Percentiles rank a stretch among this genome's conserved stretches.
phyloP scores from a whole-genome alignment of 2,888 invertebrate genomes.

The Orthosia incerta region DNA sequence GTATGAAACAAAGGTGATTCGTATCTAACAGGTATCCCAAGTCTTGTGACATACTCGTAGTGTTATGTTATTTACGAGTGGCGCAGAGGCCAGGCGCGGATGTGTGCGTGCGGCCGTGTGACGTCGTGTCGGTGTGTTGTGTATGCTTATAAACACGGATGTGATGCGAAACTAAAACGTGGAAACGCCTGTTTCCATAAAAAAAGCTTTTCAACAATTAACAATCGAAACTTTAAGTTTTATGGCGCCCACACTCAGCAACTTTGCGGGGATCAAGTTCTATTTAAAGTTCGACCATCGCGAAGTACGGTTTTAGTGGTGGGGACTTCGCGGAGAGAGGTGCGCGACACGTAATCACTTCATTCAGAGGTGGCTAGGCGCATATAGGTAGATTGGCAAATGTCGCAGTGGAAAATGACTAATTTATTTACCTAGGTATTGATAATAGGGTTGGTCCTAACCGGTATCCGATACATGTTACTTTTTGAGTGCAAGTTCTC shows the following conservation, averaged over 20 bases:
- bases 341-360: conserved; percentile 67
- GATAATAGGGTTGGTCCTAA: conserved; percentile 8
- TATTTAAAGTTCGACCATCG: conserved; percentile 87
- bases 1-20: conserved; percentile 58
- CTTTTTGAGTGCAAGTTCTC: conserved; percentile 34
- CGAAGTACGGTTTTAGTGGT: conserved; percentile 81
- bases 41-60: conserved; percentile 66
- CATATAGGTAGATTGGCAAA: conserved; percentile 32
- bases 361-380: conserved; percentile 71
- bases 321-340: conserved; percentile 63
- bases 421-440: conserved; percentile 10
- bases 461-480: conserved; percentile 2
- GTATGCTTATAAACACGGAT: conserved; percentile 84
- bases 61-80: conserved; percentile 75
- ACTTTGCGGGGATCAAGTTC: conserved; percentile 80
- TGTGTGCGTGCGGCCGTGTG: conserved; percentile 82
- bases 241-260: conserved; percentile 47
- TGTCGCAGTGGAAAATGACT: conserved; percentile 27
- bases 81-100: conserved; percentile 80
- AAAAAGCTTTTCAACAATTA: conserved; percentile 52
- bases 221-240: conserved; percentile 49
- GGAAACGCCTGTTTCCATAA: conserved; percentile 69
- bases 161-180: conserved; percentile 72
- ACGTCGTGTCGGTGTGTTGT: conserved; percentile 85
- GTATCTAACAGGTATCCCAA: conserved; percentile 68